Evolutionary conservation across 2,797 vertebrate genomes (phyloP), one percentile per base, ranked within the genome.

Genomic region (Knipowitschia caucasica): DNA sequence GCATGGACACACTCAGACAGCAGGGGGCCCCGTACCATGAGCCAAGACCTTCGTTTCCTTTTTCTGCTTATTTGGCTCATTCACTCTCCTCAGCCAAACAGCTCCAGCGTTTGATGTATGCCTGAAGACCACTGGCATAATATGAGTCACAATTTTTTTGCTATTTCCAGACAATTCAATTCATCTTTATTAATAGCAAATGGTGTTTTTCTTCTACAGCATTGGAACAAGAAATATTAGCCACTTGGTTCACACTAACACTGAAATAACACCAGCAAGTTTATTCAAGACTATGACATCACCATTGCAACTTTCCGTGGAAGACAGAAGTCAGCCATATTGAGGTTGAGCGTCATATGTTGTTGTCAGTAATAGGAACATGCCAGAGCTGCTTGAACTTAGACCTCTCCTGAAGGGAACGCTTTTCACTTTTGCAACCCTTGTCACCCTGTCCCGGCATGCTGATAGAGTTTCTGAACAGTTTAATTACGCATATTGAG

Each of bases 401-500:
- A 75, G 58, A 76, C 73, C 69, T 75, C 59, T 61, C 4, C 2
- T 1, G 29, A 51, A 56, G 44, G 29, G 34, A 75, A 4, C 14
- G 30, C 51, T 65, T 72, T 77, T 72, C 58, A 68, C 45, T 59
- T 23, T 53, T 45, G 59, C n/a, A 5, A 51, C 10, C 56, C 76
- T 73, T 9, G 56, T 70, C 58, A 67, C 34, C 64, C 66, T 51
- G 46, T 67, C 60, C 80, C 50, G 44, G 75, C 59, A 62, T 69
- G 71, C 78, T 73, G 75, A 85, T 82, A 75, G 77, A 68, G 70
- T 82, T 85, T 86, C 73, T 78, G 67, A 71, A 77, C 77, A 54
- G 77, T 89, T 88, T 91, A 89, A 91, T 91, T 88, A 89, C 89
- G 78, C 61, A 62, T 88, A 88, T 89, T 87, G 86, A 85, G 84